A percentile compares a stretch with the other conserved stretches of the same genome.
Conservation (phyloP, 2,888 invertebrate species). For the Julus scandinavius region DNA sequence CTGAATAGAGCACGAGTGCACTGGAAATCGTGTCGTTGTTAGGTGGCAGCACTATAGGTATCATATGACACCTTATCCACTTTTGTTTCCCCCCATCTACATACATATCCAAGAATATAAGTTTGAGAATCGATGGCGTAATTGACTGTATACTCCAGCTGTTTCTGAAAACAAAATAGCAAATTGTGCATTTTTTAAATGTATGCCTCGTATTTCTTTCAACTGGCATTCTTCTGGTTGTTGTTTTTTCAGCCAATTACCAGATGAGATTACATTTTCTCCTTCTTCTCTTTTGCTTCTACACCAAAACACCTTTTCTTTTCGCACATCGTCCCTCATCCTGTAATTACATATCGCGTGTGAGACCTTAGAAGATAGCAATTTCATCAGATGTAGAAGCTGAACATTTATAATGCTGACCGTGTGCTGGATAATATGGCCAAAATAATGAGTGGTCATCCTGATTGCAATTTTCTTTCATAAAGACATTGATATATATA, state of each 20-base stretch:
- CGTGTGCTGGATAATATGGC: slow-evolving; percentile 5
- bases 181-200: background rate
- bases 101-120: too few species aligned
- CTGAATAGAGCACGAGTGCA: too few species aligned
- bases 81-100: too few species aligned
- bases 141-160: too few species aligned
- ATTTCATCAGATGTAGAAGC: background rate
- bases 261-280: background rate
- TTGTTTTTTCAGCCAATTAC: background rate
- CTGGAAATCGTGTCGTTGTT: too few species aligned
- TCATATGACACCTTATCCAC: too few species aligned
- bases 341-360: slow-evolving; percentile 15
- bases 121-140: too few species aligned
- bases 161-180: too few species aligned
- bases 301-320: background rate
- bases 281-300: background rate
- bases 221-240: background rate
- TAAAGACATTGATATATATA: background rate
- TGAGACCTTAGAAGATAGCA: background rate
- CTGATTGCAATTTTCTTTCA: slow-evolving; percentile 35
- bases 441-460: slow-evolving; percentile 36
- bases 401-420: background rate
- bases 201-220: background rate
- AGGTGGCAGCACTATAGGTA: too few species aligned
- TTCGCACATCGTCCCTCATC: background rate